Evolutionary conservation across 1,140 invertebrate species (phyloP).

Genomic region (Archivesica marissinica): DNA sequence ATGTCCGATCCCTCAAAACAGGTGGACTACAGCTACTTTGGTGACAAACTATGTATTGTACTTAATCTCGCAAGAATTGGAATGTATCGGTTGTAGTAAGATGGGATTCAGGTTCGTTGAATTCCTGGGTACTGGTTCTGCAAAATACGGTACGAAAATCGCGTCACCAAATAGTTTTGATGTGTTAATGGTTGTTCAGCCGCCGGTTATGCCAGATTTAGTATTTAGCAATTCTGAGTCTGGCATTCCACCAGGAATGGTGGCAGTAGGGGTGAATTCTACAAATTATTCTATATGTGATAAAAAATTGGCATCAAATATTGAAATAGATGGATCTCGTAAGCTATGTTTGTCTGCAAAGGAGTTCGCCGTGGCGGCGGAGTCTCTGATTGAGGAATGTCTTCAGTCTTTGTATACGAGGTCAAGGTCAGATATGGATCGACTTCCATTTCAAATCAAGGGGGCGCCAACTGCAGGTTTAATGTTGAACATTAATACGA

Average conservation of each 20-base stretch:
- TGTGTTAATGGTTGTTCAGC: slow-evolving; percentile 70
- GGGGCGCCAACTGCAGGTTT: slow-evolving; percentile 64
- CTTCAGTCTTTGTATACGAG: slow-evolving; percentile 71
- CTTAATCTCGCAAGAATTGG: slow-evolving; percentile 71
- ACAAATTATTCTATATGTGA: slow-evolving; percentile 37
- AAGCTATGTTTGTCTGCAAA: slow-evolving; percentile 65
- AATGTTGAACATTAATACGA: slow-evolving; percentile 71
- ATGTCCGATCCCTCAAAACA: slow-evolving; percentile 65
- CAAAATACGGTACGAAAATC: slow-evolving; percentile 69
- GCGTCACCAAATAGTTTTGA: slow-evolving; percentile 70
- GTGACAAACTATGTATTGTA: slow-evolving; percentile 73
- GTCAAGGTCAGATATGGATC: slow-evolving; percentile 69
- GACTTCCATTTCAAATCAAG: slow-evolving; percentile 75
- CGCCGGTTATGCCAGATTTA: slow-evolving; percentile 58
- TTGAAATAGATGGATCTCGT: slow-evolving; percentile 36
- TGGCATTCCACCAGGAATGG: slow-evolving; percentile 73
- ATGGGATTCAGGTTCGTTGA: slow-evolving; percentile 66
- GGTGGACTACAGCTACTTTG: slow-evolving; percentile 66
- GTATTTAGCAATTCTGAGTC: slow-evolving; percentile 51
- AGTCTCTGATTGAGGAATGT: slow-evolving; percentile 69
- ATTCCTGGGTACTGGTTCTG: slow-evolving; percentile 71
- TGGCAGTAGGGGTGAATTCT: slow-evolving; percentile 57
- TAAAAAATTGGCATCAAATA: slow-evolving; percentile 26
- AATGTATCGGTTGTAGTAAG: slow-evolving; percentile 27
- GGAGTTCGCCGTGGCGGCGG: slow-evolving; percentile 54